These are phyloP conservation scores for Lamellibrachia columna DNA, from an alignment of 2,888 invertebrate species.

Conservation along the genomic window DNA sequence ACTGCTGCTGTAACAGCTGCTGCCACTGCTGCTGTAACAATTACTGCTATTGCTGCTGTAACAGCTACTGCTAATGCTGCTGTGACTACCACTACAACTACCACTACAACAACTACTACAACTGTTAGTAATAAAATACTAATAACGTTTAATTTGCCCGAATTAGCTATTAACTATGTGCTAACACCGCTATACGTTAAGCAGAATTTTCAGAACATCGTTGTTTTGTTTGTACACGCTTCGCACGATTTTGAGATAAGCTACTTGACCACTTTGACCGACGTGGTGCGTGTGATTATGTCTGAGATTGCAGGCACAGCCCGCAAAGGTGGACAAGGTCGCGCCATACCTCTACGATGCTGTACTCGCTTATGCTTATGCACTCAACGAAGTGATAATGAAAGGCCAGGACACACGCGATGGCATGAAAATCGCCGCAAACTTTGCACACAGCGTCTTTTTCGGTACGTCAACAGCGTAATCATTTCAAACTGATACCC, in stretches of 20 bases:
- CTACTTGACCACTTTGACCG: not conserved
- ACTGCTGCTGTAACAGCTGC: too few species aligned
- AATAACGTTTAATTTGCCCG: too few species aligned
- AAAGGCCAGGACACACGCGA: conserved; percentile 31
- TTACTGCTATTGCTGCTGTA: too few species aligned
- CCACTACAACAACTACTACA: too few species aligned
- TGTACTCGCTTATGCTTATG: conserved; percentile 41
- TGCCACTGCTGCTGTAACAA: too few species aligned
- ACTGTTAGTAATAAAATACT: too few species aligned
- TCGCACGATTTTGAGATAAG: too few species aligned
- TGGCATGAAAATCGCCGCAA: conserved; percentile 32
- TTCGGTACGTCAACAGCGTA: not conserved
- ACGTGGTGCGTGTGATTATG: not conserved
- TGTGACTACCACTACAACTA: too few species aligned
- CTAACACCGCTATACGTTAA: not conserved
- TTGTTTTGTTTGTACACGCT: too few species aligned
- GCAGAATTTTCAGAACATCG: too few species aligned
- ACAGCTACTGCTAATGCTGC: too few species aligned
- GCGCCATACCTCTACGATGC: conserved; percentile 45
- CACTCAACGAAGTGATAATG: conserved; percentile 40
- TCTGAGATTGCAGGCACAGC: conserved; percentile 25
- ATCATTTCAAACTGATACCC: not conserved
- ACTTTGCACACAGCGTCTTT: conserved; percentile 23
- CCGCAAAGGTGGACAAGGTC: conserved; percentile 38
- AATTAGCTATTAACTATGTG: too few species aligned